Conservation (phyloP, 2,888 invertebrate species). For the Hymenopus coronatus region DNA sequence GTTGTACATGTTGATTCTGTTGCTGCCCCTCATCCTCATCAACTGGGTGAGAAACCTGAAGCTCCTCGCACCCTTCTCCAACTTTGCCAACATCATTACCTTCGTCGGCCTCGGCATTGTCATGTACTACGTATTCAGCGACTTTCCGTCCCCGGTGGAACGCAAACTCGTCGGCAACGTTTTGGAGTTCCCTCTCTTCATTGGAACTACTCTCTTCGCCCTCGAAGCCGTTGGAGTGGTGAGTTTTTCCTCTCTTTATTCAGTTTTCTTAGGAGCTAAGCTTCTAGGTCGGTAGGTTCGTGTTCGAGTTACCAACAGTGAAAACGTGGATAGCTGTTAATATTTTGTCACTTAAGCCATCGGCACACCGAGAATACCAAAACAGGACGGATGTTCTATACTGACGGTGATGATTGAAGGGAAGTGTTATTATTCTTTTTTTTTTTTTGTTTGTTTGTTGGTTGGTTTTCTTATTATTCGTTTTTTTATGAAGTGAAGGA, state of each 20-base stretch:
- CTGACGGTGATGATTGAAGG: no score
- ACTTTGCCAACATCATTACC: constrained; percentile 76
- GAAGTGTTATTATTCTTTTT: no score
- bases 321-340: no score
- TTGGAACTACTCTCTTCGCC: constrained; percentile 89
- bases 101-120: constrained; percentile 73
- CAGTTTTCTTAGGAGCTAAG: no score
- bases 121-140: constrained; percentile 66
- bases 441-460: no score
- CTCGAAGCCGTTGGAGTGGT: constrained; percentile 80
- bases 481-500: no score
- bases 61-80: constrained; percentile 78
- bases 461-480: no score
- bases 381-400: no score
- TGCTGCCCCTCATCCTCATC: constrained; percentile 68
- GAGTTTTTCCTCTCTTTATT: constrained; percentile 45
- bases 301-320: not conserved
- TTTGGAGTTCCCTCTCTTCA: constrained; percentile 69
- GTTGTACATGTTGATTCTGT: constrained; percentile 68
- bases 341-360: no score
- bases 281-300: not conserved
- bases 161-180: constrained; percentile 52
- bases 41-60: constrained; percentile 75
- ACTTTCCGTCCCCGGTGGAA: constrained; percentile 55
- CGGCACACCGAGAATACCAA: no score